A percentile compares a stretch with the other conserved stretches of the same genome.
phyloP scores from a whole-genome alignment of 2,113 vertebrate genomes.

The Hemicordylus capensis region DNA sequence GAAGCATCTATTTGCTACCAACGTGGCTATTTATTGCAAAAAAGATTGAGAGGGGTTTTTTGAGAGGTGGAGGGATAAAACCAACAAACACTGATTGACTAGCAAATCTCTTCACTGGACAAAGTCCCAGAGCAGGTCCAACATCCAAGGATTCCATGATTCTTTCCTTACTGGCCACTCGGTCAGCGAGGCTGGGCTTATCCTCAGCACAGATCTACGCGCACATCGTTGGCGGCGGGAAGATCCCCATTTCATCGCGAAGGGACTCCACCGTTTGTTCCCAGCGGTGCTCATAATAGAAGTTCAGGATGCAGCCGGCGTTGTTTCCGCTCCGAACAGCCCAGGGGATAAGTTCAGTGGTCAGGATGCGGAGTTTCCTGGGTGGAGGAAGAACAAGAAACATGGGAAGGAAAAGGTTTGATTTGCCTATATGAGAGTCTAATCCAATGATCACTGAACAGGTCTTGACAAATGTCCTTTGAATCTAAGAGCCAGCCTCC shows the following conservation, averaged over 20 bases:
- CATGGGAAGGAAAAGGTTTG: not conserved
- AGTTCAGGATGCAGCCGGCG: slow-evolving; percentile 82
- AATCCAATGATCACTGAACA: no score
- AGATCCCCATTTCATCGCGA: slow-evolving; percentile 86
- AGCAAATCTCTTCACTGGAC: not conserved
- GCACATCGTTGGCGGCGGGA: slow-evolving; percentile 62
- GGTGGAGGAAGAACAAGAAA: not conserved
- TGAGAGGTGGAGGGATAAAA: not conserved
- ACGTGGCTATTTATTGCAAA: no score
- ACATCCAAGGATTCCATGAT: not conserved
- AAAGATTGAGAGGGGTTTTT: no score
- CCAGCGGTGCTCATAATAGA: slow-evolving; percentile 94
- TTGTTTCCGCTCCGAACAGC: slow-evolving; percentile 80
- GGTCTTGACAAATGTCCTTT: no score
- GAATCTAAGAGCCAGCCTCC: no score
- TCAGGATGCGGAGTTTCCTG: slow-evolving; percentile 82
- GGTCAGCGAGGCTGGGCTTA: no score
- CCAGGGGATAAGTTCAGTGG: slow-evolving; percentile 87
- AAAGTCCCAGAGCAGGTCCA: not conserved
- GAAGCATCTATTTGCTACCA: no score
- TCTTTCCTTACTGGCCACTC: not conserved
- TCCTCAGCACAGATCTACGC: slow-evolving; percentile 10
- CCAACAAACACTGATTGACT: no score
- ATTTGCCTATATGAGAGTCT: not conserved
- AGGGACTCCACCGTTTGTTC: slow-evolving; percentile 87